Base-by-base conservation (phyloP, 2,113 vertebrate genomes). In the Nematolebias whitei region DNA sequence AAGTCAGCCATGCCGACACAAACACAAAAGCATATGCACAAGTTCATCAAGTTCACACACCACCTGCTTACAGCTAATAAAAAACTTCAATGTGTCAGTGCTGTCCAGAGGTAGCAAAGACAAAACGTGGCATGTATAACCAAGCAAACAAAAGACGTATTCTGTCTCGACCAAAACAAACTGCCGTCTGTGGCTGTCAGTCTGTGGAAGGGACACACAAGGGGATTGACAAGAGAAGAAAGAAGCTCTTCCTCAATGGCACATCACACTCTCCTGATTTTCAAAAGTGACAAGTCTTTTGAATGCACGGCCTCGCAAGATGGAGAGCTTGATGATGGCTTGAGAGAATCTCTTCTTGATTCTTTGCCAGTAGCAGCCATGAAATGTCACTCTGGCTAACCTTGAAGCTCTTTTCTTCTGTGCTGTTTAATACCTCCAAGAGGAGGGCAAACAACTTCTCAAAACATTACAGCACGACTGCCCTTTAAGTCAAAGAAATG, bases 11-110 rank as follows among this genome's bases (percentile, higher is more conserved):
- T 63, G 79, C 76, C 68, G 66, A 76, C 52, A 9, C 39, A 65
- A 15, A 52, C 67, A 47, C 76, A 32, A 57, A 67, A 63, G 32
- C 64, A 62, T 15, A 57, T 38, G 57, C 43, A 60, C 66, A 60
- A 68, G 73, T 73, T 63, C 40, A 59, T 74, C 65, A 35, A 35
- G 32, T 35, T 35, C 32, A 35, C 32, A 29, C 90, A 88, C 63
- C 69, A 61, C 93, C 93, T 94, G 94, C 91, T 93, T 95, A 95
- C 90, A 89, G 91, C 93, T 94, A 95, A 95, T 94, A 92, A 94
- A n/a, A 95, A 95, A 94, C 91, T 90, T 94, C 94, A 95, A 94
- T 93, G 93, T 96, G 94, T 95, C 94, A 95, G 92, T 90, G 92
- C 88, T 86, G 85, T 87, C 77, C 80, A 83, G 91, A 91, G 90